Evolutionary conservation across 2,113 vertebrate genomes (phyloP).

Genomic region (Cisticola juncidis): DNA sequence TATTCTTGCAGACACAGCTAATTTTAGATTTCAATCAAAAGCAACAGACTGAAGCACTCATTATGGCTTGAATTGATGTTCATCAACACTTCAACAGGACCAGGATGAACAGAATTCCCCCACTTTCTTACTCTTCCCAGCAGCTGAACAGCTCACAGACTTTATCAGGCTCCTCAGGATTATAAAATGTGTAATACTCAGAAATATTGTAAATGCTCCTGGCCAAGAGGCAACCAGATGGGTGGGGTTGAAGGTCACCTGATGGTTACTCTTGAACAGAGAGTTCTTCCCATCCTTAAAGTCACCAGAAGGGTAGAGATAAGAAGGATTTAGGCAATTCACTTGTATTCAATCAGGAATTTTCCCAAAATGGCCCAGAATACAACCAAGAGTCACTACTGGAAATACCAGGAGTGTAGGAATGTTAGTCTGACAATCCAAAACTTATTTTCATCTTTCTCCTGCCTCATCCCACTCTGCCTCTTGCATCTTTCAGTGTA

Average conservation of each 20-base stretch:
- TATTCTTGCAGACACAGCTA: neutral
- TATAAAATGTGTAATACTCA: neutral
- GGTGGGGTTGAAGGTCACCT: neutral
- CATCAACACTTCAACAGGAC: neutral
- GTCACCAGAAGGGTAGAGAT: neutral
- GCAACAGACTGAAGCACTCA: neutral
- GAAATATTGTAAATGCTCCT: neutral
- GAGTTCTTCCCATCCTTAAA: neutral
- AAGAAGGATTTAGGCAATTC: neutral
- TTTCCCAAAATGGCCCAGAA: neutral
- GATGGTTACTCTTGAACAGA: neutral
- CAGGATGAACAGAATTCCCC: neutral
- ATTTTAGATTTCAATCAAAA: constrained; percentile 5
- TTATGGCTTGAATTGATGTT: neutral
- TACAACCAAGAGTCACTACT: neutral
- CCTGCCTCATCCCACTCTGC: neutral
- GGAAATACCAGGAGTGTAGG: neutral
- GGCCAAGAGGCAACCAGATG: neutral
- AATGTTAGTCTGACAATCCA: neutral
- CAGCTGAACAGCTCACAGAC: neutral
- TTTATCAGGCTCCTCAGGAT: neutral
- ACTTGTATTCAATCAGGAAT: neutral
- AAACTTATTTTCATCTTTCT: neutral
- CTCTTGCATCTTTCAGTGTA: neutral
- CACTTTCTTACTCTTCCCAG: neutral